Conservation (phyloP, 2,797 vertebrate genomes). For the Lemur catta region DNA sequence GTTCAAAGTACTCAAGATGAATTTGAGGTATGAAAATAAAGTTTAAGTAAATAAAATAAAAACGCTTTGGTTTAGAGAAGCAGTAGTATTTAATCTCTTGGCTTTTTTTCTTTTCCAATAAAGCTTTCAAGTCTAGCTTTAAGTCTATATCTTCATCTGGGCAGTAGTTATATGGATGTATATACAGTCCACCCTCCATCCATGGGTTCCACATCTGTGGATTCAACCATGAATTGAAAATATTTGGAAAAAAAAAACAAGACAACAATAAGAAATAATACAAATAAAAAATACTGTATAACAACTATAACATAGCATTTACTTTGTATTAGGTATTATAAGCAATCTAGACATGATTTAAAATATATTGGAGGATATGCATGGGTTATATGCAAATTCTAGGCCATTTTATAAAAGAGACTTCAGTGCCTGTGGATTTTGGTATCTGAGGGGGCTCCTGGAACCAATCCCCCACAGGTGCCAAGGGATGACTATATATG, state of each 20-base stretch:
- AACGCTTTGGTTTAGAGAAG: background rate
- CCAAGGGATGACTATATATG: background rate
- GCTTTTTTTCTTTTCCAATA: background rate
- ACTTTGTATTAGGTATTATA: background rate
- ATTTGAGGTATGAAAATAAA: constrained; percentile 87
- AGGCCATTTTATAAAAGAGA: background rate
- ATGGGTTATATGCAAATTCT: background rate
- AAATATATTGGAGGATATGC: background rate
- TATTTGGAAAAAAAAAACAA: background rate
- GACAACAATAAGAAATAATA: background rate
- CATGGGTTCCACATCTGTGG: background rate
- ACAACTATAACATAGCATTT: background rate
- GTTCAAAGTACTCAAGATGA: constrained; percentile 88
- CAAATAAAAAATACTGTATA: background rate
- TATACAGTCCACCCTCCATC: background rate
- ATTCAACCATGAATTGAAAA: background rate
- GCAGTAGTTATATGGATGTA: background rate
- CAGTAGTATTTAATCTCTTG: background rate
- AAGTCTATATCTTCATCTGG: background rate
- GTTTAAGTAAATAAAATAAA: constrained; percentile 3
- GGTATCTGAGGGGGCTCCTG: background rate
- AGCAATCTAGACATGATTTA: background rate
- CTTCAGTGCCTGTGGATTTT: background rate
- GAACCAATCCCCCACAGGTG: background rate
- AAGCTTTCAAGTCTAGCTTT: constrained; percentile 17